A percentile compares a stretch with the other conserved stretches of the same genome.
phyloP scores from a whole-genome alignment of 2,888 invertebrate genomes.

The Dasysyrphus tricinctus region DNA sequence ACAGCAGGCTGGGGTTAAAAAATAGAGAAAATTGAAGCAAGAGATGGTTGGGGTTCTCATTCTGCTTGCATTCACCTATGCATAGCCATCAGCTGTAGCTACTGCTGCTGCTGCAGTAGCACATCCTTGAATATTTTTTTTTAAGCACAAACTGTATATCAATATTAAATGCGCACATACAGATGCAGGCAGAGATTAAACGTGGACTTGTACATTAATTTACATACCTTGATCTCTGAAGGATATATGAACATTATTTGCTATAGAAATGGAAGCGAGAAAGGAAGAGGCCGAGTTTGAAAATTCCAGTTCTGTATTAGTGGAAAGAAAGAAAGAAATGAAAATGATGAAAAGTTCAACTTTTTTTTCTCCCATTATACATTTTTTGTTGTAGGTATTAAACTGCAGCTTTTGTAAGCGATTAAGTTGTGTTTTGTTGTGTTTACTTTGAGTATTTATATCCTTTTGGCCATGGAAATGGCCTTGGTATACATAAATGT shows the following conservation, averaged over 20 bases:
- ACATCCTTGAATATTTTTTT: slow-evolving; percentile 69
- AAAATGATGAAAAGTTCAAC: slow-evolving; percentile 65
- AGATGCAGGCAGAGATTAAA: slow-evolving; percentile 62
- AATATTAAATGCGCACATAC: slow-evolving; percentile 64
- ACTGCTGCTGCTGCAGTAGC: slow-evolving; percentile 3
- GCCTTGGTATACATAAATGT: slow-evolving; percentile 50
- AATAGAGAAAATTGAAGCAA: neutral
- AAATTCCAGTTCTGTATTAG: slow-evolving; percentile 17
- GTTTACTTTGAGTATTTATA: slow-evolving; percentile 54
- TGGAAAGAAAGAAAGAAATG: slow-evolving; percentile 51
- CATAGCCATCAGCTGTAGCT: neutral
- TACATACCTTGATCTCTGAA: slow-evolving; percentile 72
- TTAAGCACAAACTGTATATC: slow-evolving; percentile 68
- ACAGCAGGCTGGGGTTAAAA: neutral
- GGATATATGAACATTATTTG: slow-evolving; percentile 41
- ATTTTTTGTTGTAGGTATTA: too few species aligned
- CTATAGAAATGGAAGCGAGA: neutral
- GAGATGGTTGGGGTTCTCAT: slow-evolving; percentile 16
- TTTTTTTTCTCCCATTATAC: slow-evolving; percentile 36
- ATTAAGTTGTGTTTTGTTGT: slow-evolving; percentile 52
- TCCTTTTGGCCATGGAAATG: slow-evolving; percentile 48
- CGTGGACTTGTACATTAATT: slow-evolving; percentile 70
- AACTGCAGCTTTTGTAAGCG: slow-evolving; percentile 32
- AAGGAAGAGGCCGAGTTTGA: slow-evolving; percentile 6
- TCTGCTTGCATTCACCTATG: slow-evolving; percentile 15